phyloP scores from a whole-genome alignment of 2,888 invertebrate species.

The Cotesia congregata region DNA sequence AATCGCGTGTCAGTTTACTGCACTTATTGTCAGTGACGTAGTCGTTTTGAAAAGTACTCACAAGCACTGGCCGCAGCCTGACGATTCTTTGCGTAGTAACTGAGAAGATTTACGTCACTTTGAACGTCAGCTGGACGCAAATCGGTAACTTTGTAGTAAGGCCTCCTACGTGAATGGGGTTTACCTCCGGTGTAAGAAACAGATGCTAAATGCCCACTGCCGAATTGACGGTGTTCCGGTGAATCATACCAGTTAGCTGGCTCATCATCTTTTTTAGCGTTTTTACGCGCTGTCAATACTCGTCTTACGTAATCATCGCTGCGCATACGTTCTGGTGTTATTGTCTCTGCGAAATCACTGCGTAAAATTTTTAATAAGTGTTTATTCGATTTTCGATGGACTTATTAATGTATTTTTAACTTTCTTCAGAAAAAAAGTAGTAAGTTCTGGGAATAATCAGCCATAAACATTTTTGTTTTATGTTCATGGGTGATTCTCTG shows the following conservation, averaged over 20 bases:
- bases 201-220: slow-evolving; percentile 87
- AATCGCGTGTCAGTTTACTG: not conserved
- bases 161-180: slow-evolving; percentile 82
- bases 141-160: slow-evolving; percentile 79
- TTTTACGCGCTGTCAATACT: slow-evolving; percentile 77
- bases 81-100: slow-evolving; percentile 88
- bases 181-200: slow-evolving; percentile 87
- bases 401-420: too few species aligned
- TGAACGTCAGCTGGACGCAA: slow-evolving; percentile 77
- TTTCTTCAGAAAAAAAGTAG: too few species aligned
- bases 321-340: slow-evolving; percentile 75
- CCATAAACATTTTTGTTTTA: too few species aligned
- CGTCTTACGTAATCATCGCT: slow-evolving; percentile 81
- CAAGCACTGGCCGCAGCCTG: slow-evolving; percentile 75
- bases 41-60: slow-evolving; percentile 57
- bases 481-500: too few species aligned
- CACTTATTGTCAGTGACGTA: not conserved
- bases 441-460: too few species aligned
- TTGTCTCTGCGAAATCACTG: slow-evolving; percentile 73
- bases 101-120: slow-evolving; percentile 88
- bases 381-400: too few species aligned
- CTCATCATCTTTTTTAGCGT: slow-evolving; percentile 75
- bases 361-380: too few species aligned
- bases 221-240: slow-evolving; percentile 72
- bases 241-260: slow-evolving; percentile 76